phyloP scores from a whole-genome alignment of 1,140 invertebrate species.

The Drosophila persimilis region DNA sequence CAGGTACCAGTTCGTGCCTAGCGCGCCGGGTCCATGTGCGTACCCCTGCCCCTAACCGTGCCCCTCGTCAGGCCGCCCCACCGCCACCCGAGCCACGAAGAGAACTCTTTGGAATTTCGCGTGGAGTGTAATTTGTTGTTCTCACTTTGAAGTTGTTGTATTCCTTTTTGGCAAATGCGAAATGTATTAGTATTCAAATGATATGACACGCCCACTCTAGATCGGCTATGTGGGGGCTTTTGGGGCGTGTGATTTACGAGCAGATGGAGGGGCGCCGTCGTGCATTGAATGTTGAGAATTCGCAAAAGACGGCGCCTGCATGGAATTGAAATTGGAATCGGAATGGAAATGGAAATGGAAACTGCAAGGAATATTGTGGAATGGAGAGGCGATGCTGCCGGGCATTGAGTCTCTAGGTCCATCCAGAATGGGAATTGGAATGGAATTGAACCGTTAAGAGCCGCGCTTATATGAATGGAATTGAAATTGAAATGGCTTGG shows the following conservation, averaged over 20 bases:
- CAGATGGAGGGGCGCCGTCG: slow-evolving; percentile 26
- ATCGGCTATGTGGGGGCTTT: slow-evolving; percentile 16
- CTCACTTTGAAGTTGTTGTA: slow-evolving; percentile 14
- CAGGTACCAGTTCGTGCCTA: slow-evolving; percentile 79
- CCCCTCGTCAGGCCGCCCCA: slow-evolving; percentile 4
- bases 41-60: slow-evolving; percentile 22
- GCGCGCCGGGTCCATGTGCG: slow-evolving; percentile 61
- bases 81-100: background rate
- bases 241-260: slow-evolving; percentile 65
- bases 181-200: slow-evolving; percentile 31
- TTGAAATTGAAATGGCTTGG: background rate
- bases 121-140: slow-evolving; percentile 30
- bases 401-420: no score
- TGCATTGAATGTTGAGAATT: slow-evolving; percentile 26
- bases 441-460: background rate
- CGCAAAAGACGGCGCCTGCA: slow-evolving; percentile 32
- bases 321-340: slow-evolving; percentile 43
- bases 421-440: background rate
- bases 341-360: slow-evolving; percentile 3
- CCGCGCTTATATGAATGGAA: no score
- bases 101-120: slow-evolving; percentile 28
- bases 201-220: slow-evolving; percentile 4
- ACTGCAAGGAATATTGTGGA: slow-evolving; percentile 15
- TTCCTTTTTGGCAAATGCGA: slow-evolving; percentile 41
- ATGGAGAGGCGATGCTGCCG: no score